phyloP scores from a whole-genome alignment of 2,888 invertebrate species.

The Dicroscelio sp. region DNA sequence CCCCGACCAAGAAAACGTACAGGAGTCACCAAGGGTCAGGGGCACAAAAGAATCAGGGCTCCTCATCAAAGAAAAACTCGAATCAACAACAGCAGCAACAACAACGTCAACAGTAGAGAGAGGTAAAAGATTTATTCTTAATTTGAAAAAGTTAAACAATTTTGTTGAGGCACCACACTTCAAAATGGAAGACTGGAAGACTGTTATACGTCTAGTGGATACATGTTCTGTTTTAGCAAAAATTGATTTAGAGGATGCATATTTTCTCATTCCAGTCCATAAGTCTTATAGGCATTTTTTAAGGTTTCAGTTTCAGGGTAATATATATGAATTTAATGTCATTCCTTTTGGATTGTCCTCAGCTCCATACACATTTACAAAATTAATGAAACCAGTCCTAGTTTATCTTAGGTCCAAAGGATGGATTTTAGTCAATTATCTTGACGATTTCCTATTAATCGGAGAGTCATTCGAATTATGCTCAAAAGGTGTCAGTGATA shows the following conservation, averaged over 20 bases:
- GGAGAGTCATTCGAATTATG: constrained; percentile 6
- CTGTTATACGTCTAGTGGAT: neutral
- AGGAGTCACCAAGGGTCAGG: neutral
- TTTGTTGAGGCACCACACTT: too few species aligned
- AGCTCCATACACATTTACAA: constrained; percentile 1
- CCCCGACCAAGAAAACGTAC: neutral
- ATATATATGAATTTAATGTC: neutral
- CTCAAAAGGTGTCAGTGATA: neutral
- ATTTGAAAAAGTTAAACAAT: too few species aligned
- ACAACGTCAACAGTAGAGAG: neutral
- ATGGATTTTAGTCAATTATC: neutral
- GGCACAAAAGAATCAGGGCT: neutral
- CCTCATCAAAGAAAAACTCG: neutral
- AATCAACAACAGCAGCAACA: too few species aligned
- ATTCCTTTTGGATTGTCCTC: neutral
- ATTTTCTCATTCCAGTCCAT: neutral
- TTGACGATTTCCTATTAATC: constrained; percentile 22
- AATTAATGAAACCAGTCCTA: constrained; percentile 17
- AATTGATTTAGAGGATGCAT: neutral
- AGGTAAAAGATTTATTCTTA: too few species aligned
- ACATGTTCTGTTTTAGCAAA: neutral
- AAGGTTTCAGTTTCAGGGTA: neutral
- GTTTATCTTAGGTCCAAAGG: neutral
- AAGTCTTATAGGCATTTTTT: neutral
- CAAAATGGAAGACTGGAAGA: too few species aligned